Percentiles rank a stretch among this genome's conserved stretches.
Conservation (phyloP, 2,888 invertebrate genomes). For the Melipona bicolor region DNA sequence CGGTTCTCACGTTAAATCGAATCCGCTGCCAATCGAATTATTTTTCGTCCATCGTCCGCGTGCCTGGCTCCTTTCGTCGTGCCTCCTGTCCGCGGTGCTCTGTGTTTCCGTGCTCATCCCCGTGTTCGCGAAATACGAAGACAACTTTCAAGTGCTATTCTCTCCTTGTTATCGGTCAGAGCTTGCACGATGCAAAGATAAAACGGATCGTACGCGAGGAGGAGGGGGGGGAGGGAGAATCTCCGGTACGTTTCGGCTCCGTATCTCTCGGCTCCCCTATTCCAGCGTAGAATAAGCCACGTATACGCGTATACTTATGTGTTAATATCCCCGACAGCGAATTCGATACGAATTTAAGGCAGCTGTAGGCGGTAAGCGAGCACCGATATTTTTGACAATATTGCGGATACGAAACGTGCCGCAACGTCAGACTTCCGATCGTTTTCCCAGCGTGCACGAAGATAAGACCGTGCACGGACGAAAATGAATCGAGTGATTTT, state of each 20-base stretch:
- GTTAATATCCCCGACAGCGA: conserved; percentile 48
- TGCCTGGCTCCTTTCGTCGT: neutral
- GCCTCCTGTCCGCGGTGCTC: neutral
- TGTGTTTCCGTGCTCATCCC: neutral
- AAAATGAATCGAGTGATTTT: conserved; percentile 74
- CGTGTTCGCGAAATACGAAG: neutral
- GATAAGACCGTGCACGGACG: conserved; percentile 68
- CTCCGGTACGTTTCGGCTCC: neutral
- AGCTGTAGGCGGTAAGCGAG: conserved; percentile 53
- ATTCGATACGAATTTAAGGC: conserved; percentile 53
- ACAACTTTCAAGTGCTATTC: neutral
- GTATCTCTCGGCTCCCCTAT: neutral
- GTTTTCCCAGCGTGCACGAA: conserved; percentile 58
- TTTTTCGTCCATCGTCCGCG: conserved; percentile 68
- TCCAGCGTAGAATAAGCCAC: conserved; percentile 25
- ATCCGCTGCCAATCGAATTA: conserved; percentile 76
- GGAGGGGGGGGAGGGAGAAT: neutral
- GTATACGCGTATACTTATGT: conserved; percentile 33
- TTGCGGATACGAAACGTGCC: conserved; percentile 57
- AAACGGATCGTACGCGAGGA: neutral
- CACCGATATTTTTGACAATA: conserved; percentile 65
- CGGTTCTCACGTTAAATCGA: conserved; percentile 80
- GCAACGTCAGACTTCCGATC: conserved; percentile 66
- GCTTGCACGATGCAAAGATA: neutral
- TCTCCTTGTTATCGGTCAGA: neutral